phyloP scores from a whole-genome alignment of 2,797 vertebrate genomes.

The Pseudochirops corinnae region DNA sequence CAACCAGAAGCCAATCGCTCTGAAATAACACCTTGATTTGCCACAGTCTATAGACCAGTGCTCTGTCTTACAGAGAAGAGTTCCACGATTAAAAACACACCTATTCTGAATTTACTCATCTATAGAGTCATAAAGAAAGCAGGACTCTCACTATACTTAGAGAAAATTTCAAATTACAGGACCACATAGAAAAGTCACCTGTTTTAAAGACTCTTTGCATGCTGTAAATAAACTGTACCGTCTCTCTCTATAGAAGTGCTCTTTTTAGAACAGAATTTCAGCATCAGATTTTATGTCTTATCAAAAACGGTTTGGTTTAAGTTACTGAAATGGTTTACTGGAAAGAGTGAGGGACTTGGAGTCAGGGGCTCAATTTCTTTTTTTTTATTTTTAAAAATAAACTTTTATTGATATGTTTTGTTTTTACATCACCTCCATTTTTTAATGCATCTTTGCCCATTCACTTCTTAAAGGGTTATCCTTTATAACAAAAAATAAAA shows the following conservation, averaged over 20 bases:
- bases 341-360: not conserved
- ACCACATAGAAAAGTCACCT: not conserved
- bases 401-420: slow-evolving; percentile 2
- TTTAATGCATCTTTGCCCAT: not conserved
- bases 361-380: not conserved
- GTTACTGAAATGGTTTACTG: not conserved
- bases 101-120: not conserved
- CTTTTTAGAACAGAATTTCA: not conserved
- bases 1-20: not conserved
- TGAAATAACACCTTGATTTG: not conserved
- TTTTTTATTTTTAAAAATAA: not conserved
- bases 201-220: not conserved
- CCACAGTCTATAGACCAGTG: not conserved
- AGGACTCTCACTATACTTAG: not conserved
- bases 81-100: not conserved
- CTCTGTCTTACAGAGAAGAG: not conserved
- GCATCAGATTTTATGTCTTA: not conserved
- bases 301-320: not conserved
- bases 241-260: not conserved
- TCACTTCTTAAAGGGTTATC: not conserved
- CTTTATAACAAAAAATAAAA: not conserved
- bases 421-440: not conserved
- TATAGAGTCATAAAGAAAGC: not conserved
- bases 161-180: not conserved
- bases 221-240: not conserved